Conservation (phyloP, 1,140 invertebrate species). For the Anadara kagoshimensis region DNA sequence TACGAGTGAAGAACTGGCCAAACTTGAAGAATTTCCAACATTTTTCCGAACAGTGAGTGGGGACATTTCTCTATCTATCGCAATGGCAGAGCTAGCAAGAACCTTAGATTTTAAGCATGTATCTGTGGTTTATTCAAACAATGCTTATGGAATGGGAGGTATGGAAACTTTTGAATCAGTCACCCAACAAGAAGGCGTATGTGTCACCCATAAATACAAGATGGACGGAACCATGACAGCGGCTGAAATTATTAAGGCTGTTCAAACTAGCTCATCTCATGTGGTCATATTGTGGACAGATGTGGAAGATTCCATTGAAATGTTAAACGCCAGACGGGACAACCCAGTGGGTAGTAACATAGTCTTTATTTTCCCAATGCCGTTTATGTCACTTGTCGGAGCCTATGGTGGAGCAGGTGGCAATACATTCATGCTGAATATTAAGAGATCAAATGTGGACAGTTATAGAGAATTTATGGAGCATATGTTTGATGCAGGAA, state of each 20-base stretch:
- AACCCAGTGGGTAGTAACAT: conserved; percentile 26
- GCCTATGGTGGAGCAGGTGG: conserved; percentile 39
- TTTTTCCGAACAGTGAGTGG: conserved; percentile 87
- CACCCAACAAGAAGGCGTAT: conserved; percentile 57
- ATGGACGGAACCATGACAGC: conserved; percentile 23
- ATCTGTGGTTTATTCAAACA: conserved; percentile 48
- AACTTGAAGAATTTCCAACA: conserved; percentile 83
- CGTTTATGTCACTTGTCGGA: conserved; percentile 39
- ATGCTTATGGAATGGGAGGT: conserved; percentile 50
- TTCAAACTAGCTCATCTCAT: conserved; percentile 31
- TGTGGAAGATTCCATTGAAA: conserved; percentile 26
- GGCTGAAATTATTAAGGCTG: conserved; percentile 27
- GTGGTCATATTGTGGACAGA: conserved; percentile 53
- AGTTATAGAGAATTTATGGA: conserved; percentile 45
- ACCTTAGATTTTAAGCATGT: conserved; percentile 55
- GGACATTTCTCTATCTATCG: conserved; percentile 85
- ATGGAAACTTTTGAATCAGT: conserved; percentile 46
- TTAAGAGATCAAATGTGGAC: conserved; percentile 38
- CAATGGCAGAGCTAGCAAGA: conserved; percentile 75
- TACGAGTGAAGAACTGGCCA: conserved; percentile 82
- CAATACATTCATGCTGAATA: conserved; percentile 53
- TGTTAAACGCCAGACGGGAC: conserved; percentile 37
- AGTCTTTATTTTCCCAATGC: conserved; percentile 55
- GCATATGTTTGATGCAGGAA: neutral
- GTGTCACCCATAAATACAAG: conserved; percentile 48